Base-by-base conservation (phyloP, 2,888 invertebrate species). In the Cerastis rubricosa region DNA sequence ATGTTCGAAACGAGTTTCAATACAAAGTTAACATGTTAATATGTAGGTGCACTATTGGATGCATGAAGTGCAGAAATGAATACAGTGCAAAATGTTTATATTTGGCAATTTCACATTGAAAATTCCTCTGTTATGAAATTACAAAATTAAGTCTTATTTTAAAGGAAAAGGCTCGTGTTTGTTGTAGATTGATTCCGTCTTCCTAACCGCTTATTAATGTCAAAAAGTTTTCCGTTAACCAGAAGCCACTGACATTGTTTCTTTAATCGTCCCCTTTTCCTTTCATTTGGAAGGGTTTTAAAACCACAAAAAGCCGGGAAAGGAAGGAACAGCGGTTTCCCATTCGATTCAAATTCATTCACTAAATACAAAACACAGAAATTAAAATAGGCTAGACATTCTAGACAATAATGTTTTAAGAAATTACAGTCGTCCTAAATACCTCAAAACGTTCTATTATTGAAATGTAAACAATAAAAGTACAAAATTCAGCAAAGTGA, bases 181-280 rank as follows among this genome's bases (percentile, higher is more conserved):
- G 19, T 22, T 40, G 35, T n/a, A 51, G 65, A 78, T 81, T 74
- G 81, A 61, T 54, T 81, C 25, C 45, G 61, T 40, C 66, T 61
- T 66, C n/a, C 35, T 54, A 66, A 61, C 78, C 66, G 54, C 66
- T 63, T 65, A 73, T 69, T 68, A 84, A 83, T 81, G 80, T 78
- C 76, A 83, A 70, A 84, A 87, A 87, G 69, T 85, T 85, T 78
- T 75, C 61, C 63, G 25, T 77, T 80, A 57, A 74, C 67, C 35
- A 71, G 80, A 74, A 63, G 78, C 68, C 51, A 22, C 67, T 43
- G 61, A 70, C 72, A 74, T 63, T 87, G 77, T 71, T 82, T 78
- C 69, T 85, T 75, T 77, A 74, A 75, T 83, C 65, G 49, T 65
- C 35, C 74, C 71, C 57, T 77, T n/a, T 67, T 69, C 73, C 63